A percentile compares a stretch with the other conserved stretches of the same genome.
Conservation (phyloP, 2,797 vertebrate genomes). For the Gila robusta region DNA sequence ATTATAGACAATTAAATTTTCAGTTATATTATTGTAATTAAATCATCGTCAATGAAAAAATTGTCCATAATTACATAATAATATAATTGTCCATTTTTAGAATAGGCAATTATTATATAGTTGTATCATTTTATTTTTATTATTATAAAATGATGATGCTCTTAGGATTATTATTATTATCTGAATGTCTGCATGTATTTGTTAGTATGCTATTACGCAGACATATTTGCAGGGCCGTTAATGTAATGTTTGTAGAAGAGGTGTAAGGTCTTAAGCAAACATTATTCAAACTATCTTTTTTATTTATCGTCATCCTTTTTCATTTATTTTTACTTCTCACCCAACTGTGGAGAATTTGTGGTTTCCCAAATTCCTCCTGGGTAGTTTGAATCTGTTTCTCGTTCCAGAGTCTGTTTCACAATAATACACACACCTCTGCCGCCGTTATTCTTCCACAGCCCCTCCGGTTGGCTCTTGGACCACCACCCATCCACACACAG, state of each 20-base stretch:
- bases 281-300: conserved; percentile 41
- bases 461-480: background rate
- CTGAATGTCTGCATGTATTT: conserved; percentile 19
- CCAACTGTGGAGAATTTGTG: conserved; percentile 36
- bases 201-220: conserved; percentile 19
- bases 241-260: conserved; percentile 61
- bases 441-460: conserved; percentile 18
- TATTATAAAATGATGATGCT: background rate
- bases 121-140: background rate
- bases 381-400: conserved; percentile 15
- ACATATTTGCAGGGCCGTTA: conserved; percentile 39
- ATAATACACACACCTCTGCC: conserved; percentile 21
- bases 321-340: conserved; percentile 35
- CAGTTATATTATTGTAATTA: background rate
- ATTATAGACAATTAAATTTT: background rate
- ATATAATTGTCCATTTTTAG: background rate
- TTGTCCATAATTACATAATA: background rate
- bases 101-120: background rate
- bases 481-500: conserved; percentile 13
- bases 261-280: conserved; percentile 69
- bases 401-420: conserved; percentile 33
- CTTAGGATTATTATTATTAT: background rate
- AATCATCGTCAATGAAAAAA: background rate
- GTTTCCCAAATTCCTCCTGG: conserved; percentile 26
- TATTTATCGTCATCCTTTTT: conserved; percentile 25